phyloP scores from a whole-genome alignment of 2,797 vertebrate species.

The Sebastes kiyomatsui region DNA sequence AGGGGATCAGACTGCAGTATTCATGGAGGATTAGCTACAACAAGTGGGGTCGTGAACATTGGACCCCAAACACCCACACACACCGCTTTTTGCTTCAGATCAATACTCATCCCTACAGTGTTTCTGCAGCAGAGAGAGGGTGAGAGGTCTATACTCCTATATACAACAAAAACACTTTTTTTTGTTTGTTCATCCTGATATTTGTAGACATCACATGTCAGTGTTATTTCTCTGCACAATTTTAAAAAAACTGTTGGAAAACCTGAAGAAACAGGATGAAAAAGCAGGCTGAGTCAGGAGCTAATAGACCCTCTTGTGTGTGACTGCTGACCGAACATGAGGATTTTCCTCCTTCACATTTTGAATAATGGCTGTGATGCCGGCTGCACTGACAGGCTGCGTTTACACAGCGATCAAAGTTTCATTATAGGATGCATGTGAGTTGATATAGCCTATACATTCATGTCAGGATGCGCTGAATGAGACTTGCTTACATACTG shows the following conservation, averaged over 20 bases:
- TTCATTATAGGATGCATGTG: not conserved
- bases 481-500: not conserved
- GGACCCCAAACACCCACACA: not conserved
- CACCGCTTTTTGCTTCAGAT: not conserved
- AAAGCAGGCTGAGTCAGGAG: not conserved
- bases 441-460: not conserved
- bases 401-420: constrained; percentile 51
- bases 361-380: not conserved
- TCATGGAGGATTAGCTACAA: constrained; percentile 42
- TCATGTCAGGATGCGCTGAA: not conserved
- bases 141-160: not conserved
- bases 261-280: not conserved
- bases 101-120: not conserved
- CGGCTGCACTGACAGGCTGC: constrained; percentile 7
- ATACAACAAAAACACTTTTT: not conserved
- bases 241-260: not conserved
- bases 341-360: constrained; percentile 24
- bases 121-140: not conserved
- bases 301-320: constrained; percentile 2
- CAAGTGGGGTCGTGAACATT: constrained; percentile 49
- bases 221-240: not conserved
- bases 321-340: constrained; percentile 4
- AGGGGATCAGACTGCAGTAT: constrained; percentile 32
- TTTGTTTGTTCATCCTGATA: not conserved
- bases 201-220: not conserved